Evolutionary conservation across 2,113 vertebrate genomes (phyloP).

Genomic region (Oryzias javanicus): DNA sequence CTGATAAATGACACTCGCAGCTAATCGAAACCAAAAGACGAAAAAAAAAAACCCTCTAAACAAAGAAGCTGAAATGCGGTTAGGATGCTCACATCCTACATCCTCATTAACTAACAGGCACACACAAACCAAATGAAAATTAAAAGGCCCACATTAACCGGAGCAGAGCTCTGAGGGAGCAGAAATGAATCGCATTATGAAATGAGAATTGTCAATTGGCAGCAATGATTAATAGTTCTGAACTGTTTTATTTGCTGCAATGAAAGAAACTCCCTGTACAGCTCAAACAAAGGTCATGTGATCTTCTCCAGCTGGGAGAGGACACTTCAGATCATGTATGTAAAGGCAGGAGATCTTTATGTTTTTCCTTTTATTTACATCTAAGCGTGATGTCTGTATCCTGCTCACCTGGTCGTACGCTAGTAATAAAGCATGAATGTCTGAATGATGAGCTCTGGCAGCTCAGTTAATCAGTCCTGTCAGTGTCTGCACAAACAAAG

Average conservation of each 20-base stretch:
- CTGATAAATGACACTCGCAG: conserved; percentile 47
- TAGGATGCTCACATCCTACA: conserved; percentile 37
- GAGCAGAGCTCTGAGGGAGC: conserved; percentile 42
- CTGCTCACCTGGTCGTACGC: conserved; percentile 20
- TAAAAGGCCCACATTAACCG: conserved; percentile 54
- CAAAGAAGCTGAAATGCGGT: conserved; percentile 55
- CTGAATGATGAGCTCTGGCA: conserved; percentile 50
- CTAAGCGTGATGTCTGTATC: conserved; percentile 17
- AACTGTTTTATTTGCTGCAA: conserved; percentile 42
- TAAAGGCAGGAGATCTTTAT: conserved; percentile 43
- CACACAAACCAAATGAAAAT: conserved; percentile 48
- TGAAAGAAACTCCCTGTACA: not conserved
- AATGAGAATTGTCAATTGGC: conserved; percentile 55
- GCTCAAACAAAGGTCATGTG: conserved; percentile 44
- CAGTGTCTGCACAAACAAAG: conserved; percentile 6
- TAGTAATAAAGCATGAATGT: conserved; percentile 59
- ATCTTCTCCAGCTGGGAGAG: conserved; percentile 7
- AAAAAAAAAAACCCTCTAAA: conserved; percentile 14
- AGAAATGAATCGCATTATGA: conserved; percentile 66
- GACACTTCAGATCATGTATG: conserved; percentile 41
- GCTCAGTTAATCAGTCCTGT: conserved; percentile 37
- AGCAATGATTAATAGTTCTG: conserved; percentile 44
- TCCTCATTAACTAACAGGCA: conserved; percentile 6
- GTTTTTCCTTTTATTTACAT: conserved; percentile 45
- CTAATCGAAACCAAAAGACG: conserved; percentile 68